phyloP scores from a whole-genome alignment of 2,797 vertebrate species.

The Picus viridis region DNA sequence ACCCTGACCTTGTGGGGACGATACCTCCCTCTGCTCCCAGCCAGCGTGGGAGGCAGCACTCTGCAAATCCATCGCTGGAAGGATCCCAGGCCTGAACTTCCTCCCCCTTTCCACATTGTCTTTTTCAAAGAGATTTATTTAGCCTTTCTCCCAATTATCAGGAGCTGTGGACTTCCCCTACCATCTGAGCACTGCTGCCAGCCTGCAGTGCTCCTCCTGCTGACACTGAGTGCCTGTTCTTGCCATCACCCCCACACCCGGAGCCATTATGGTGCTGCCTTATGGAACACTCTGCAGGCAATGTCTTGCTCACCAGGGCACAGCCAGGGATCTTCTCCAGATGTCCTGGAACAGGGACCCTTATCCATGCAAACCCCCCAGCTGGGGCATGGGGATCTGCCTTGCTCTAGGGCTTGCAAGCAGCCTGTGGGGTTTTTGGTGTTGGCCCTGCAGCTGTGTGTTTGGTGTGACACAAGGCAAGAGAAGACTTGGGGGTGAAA shows the following conservation, averaged over 20 bases:
- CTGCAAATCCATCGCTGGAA: not conserved
- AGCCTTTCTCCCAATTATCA: not conserved
- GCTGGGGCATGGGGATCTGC: rapidly evolving
- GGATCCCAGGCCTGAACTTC: constrained; percentile 5
- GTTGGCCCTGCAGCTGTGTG: rapidly evolving
- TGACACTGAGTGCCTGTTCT: not conserved
- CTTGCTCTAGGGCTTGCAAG: not conserved
- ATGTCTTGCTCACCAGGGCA: rapidly evolving
- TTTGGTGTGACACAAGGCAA: not conserved
- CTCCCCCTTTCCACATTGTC: not conserved
- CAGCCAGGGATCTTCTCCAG: not conserved
- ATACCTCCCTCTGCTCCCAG: not conserved
- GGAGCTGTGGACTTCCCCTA: not conserved
- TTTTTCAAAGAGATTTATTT: constrained; percentile 8
- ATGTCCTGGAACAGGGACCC: not conserved
- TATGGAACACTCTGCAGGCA: not conserved
- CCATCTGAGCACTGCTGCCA: not conserved
- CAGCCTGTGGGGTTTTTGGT: not conserved
- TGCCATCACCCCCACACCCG: not conserved
- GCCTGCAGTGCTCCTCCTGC: constrained; percentile 1
- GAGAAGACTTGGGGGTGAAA: not conserved
- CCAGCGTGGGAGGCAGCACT: rapidly evolving
- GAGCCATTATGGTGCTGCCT: not conserved
- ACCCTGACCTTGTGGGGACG: not conserved
- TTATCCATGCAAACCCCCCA: rapidly evolving